Evolutionary conservation across 2,113 vertebrate genomes (phyloP), one percentile per base, ranked within the genome.

Genomic region (Scomber japonicus): DNA sequence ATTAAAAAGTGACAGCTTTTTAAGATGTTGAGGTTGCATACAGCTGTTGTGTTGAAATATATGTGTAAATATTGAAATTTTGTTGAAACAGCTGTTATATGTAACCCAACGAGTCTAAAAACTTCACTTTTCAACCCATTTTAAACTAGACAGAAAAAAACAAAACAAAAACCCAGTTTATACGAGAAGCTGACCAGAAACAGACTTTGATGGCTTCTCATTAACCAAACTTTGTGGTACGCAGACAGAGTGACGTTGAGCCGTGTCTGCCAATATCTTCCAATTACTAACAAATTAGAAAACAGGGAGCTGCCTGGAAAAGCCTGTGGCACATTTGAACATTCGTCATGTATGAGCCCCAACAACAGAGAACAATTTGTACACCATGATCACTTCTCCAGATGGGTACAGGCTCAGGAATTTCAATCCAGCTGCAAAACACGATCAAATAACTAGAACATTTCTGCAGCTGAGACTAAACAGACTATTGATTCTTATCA

Each of bases 381-480:
- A 31, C 51, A 11, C 27, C 68, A 11, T 80, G 70, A 90, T 77
- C 19, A 16, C 56, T 88, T 85, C 56, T 71, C 76, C 90, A 91
- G 80, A 80, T 31, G 73, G 69, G 21, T 46, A 1, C 62, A 51
- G 75, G 50, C 80, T 66, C 50, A 76, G 53, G 75, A 85, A 80
- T 80, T 85, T 78, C 13, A 70, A 31, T 67, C 64, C 17, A 45
- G 61, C 71, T 74, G 80, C 45, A 81, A 83, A 80, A 75, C 77
- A 61, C 24, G 72, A 71, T 86, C 70, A 69, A 53, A 78, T 70
- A 62, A 73, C 79, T 73, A 65, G 19, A 50, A 40, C 12, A 2
- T 53, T 78, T 54, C 30, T 71, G 40, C 55, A 45, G 40, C 12
- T 73, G 35, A 81, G 63, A 76, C 59, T 51, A 59, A 68, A 80